phyloP scores from a whole-genome alignment of 2,888 invertebrate genomes.

The Cremastobaeus sp. region DNA sequence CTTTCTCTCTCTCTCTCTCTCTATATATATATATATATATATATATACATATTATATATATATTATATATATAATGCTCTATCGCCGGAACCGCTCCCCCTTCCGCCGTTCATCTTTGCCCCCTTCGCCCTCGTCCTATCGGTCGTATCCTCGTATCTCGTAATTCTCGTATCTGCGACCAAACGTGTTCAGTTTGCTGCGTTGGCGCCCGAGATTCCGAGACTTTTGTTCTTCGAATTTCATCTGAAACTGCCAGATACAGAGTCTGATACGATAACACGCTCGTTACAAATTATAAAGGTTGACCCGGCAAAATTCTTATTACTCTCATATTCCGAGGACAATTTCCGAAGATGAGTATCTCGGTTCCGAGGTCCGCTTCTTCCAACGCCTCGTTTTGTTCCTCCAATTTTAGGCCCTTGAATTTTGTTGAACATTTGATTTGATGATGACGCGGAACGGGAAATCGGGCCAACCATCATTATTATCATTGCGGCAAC shows the following conservation, averaged over 20 bases:
- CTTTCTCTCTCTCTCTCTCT: constrained; percentile 1
- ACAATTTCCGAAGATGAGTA: constrained; percentile 35
- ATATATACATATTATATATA: no score
- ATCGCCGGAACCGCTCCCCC: constrained; percentile 31
- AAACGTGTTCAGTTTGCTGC: constrained; percentile 47
- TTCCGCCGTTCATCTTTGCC: constrained; percentile 35
- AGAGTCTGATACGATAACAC: constrained; percentile 47
- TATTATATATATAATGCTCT: constrained; percentile 63
- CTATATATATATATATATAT: no score
- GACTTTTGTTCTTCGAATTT: constrained; percentile 61
- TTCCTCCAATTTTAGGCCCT: no score
- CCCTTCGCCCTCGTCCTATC: constrained; percentile 18
- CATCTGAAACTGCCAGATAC: constrained; percentile 28
- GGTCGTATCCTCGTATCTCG: no score
- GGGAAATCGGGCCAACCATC: constrained; percentile 18
- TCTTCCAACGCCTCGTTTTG: no score
- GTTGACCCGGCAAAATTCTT: constrained; percentile 13
- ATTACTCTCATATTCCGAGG: constrained; percentile 7
- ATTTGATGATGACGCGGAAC: no score
- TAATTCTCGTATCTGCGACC: constrained; percentile 29
- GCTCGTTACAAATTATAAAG: constrained; percentile 53
- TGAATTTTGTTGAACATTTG: no score
- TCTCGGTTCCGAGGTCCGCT: constrained; percentile 6
- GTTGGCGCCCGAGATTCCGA: constrained; percentile 50
- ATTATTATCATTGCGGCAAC: no score